A percentile compares a stretch with the other conserved stretches of the same genome.
These are phyloP conservation scores for Hypocryptadius cinnamomeus DNA, from an alignment of 2,113 vertebrate genomes.

Conservation along the genomic window DNA sequence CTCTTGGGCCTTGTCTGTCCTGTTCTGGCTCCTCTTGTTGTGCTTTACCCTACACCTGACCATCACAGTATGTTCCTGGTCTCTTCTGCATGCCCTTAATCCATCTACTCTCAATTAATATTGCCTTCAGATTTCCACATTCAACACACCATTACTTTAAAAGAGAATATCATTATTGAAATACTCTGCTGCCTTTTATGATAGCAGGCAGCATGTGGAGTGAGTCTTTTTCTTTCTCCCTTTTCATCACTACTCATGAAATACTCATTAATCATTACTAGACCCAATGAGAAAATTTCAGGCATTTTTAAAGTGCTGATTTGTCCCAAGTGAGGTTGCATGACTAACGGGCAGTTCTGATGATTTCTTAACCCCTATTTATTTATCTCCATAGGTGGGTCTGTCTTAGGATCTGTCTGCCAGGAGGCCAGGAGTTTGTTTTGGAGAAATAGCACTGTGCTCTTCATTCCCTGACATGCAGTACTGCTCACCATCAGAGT, in stretches of 20 bases:
- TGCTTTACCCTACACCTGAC: background rate
- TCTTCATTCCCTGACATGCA: background rate
- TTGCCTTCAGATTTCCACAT: background rate
- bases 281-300: background rate
- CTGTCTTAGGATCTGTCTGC: background rate
- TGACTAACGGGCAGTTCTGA: background rate
- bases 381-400: background rate
- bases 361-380: background rate
- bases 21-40: background rate
- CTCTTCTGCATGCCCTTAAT: background rate
- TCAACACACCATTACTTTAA: background rate
- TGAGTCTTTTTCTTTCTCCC: background rate
- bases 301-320: conserved; percentile 4
- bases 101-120: background rate
- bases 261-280: conserved; percentile 1
- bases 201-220: background rate
- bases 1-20: background rate
- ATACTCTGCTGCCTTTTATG: conserved; percentile 15
- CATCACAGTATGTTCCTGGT: background rate
- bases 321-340: background rate
- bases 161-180: background rate
- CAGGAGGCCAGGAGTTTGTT: background rate
- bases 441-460: background rate
- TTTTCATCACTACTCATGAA: conserved; percentile 12
- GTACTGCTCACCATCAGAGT: background rate